Evolutionary conservation across 1,140 invertebrate species (phyloP), one percentile per base, ranked within the genome.

Genomic region (Drosophila sucinea): DNA sequence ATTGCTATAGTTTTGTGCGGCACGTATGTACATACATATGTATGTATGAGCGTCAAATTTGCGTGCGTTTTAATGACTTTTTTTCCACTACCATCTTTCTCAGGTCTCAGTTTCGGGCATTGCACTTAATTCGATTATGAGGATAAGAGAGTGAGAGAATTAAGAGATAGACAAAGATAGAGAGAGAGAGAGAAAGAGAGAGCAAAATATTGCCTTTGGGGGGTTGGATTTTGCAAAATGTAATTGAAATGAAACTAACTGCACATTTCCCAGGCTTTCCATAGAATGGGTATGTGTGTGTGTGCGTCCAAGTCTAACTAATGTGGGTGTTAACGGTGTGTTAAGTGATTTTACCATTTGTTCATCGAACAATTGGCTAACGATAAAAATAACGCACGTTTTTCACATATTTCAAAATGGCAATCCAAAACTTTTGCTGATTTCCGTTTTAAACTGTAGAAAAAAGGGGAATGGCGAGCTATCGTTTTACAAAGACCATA

Each of bases 111-210:
- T 61, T 67, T 35, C 35, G 51, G 63, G 71, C 75, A 81, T 64
- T 86, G 79, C 72, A 82, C 76, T 89, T 91, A 90, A 90, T 90
- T 90, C 89, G 87, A 90, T 91, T 90, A 90, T 84, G 89, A 90
- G 72, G 61, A 60, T 51, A 29, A 10, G 58, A 66, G 41, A 35
- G 32, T 41, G 25, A 60, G 62, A 40, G 77, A 64, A 56, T 55
- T 51, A 62, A 62, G 40, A 25, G 60, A 41, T 7, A n/a, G 11
- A 3, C 2, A 27, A 25, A 7, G 8, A 51, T 6, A 51, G 41
- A 5, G 41, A 17, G 41, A 44, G 40, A 44, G 40, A 41, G 40
- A 41, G 44, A 51, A 27, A 51, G 44, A 51, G 23, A 27, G 7
- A 10, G 23, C 17, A 3, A 8, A 8, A 51, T 6, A 25, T 47